phyloP scores from a whole-genome alignment of 1,140 invertebrate genomes.

The Eumeta japonica region DNA sequence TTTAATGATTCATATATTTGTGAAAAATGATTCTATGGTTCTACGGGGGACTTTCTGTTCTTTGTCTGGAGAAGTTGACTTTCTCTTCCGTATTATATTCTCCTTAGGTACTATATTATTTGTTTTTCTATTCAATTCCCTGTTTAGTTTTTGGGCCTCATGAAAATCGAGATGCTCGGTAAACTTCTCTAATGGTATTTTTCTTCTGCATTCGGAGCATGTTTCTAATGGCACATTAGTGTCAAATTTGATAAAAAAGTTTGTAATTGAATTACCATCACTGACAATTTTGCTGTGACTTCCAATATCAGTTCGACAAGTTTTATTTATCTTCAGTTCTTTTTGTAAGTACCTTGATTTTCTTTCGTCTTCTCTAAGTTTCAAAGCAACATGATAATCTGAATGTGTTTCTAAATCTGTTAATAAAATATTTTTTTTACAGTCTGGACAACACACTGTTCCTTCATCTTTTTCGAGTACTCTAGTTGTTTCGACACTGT shows the following conservation, averaged over 20 bases:
- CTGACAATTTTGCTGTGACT: no score
- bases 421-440: slow-evolving; percentile 51
- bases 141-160: slow-evolving; percentile 66
- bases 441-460: slow-evolving; percentile 49
- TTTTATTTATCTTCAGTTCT: slow-evolving; percentile 19
- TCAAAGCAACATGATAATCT: slow-evolving; percentile 64
- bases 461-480: slow-evolving; percentile 13
- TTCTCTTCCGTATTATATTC: slow-evolving; percentile 34
- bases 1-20: no score
- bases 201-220: slow-evolving; percentile 65
- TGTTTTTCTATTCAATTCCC: slow-evolving; percentile 32
- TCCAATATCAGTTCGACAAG: no score
- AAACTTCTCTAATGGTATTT: slow-evolving; percentile 59
- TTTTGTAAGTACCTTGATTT: slow-evolving; percentile 23
- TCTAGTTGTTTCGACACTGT: not conserved
- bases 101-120: slow-evolving; percentile 12
- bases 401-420: slow-evolving; percentile 54
- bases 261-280: slow-evolving; percentile 25
- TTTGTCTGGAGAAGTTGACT: slow-evolving; percentile 32
- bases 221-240: slow-evolving; percentile 36
- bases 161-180: slow-evolving; percentile 71
- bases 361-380: slow-evolving; percentile 58
- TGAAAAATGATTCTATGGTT: slow-evolving; percentile 43
- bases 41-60: slow-evolving; percentile 39
- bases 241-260: slow-evolving; percentile 38